phyloP scores from a whole-genome alignment of 2,888 invertebrate genomes.

The Aplocera efformata region DNA sequence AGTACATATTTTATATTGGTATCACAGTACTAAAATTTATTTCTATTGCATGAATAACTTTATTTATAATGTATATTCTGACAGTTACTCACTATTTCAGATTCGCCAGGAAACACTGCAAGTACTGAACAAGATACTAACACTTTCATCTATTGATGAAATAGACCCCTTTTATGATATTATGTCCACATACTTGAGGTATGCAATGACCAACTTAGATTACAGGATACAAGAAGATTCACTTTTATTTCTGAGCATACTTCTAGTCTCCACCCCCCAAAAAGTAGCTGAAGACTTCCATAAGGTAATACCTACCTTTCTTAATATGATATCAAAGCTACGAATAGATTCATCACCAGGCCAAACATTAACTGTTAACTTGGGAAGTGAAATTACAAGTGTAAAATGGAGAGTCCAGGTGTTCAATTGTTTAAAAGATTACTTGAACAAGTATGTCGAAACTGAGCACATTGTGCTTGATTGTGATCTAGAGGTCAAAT shows the following conservation, averaged over 20 bases:
- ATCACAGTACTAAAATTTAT: not conserved
- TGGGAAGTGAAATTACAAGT: conserved; percentile 86
- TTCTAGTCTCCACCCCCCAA: conserved; percentile 84
- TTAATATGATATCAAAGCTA: conserved; percentile 91
- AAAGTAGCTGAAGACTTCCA: conserved; percentile 84
- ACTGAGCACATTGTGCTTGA: conserved; percentile 44
- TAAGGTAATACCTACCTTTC: conserved; percentile 88
- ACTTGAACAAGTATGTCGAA: conserved; percentile 55
- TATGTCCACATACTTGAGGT: conserved; percentile 88
- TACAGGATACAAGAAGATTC: conserved; percentile 91
- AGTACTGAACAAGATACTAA: conserved; percentile 74
- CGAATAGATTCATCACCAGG: conserved; percentile 83
- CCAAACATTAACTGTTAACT: conserved; percentile 84
- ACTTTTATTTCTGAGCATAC: conserved; percentile 86
- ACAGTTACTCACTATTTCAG: too few relatives aligned
- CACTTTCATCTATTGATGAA: conserved; percentile 63
- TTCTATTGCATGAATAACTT: too few relatives aligned
- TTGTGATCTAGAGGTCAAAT: conserved; percentile 24
- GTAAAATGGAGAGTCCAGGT: conserved; percentile 90
- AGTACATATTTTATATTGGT: conserved; percentile 37
- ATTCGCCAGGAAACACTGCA: conserved; percentile 80
- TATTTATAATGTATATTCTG: too few relatives aligned
- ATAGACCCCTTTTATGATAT: conserved; percentile 88
- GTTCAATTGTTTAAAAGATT: conserved; percentile 83
- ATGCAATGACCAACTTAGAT: conserved; percentile 95